Percentiles rank a stretch among this genome's conserved stretches.
phyloP scores from a whole-genome alignment of 2,113 vertebrate genomes.

The Ranitomeya variabilis region DNA sequence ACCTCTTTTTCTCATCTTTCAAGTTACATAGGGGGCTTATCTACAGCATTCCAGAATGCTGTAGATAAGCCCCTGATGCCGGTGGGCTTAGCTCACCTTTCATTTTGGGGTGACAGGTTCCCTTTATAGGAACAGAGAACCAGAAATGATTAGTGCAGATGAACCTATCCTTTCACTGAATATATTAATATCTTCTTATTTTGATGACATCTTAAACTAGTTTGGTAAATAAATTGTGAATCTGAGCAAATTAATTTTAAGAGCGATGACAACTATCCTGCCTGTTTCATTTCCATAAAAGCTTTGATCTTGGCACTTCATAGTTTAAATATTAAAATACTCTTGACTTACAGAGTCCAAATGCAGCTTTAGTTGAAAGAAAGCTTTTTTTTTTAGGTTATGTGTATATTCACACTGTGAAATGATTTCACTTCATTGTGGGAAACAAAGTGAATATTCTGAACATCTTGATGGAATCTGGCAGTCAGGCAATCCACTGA shows the following conservation, averaged over 20 bases:
- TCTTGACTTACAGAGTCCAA: neutral
- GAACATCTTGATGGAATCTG: slow-evolving; percentile 61
- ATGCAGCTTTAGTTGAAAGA: slow-evolving; percentile 9
- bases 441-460: slow-evolving; percentile 49
- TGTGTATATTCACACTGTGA: slow-evolving; percentile 25
- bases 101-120: no score
- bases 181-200: neutral
- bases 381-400: neutral
- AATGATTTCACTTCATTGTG: slow-evolving; percentile 43
- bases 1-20: no score
- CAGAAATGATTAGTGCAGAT: no score
- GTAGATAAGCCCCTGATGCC: no score
- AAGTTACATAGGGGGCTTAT: no score
- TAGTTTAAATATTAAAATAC: slow-evolving; percentile 8
- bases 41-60: no score
- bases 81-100: no score
- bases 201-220: neutral
- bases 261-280: neutral
- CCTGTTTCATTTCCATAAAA: neutral
- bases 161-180: neutral
- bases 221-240: neutral
- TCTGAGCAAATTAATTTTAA: neutral
- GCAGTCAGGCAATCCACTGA: slow-evolving; percentile 50
- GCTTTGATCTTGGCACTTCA: neutral
- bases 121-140: no score